Evolutionary conservation across 2,797 vertebrate genomes (phyloP), one percentile per base, ranked within the genome.

Genomic region (Pseudochaenichthys georgianus): DNA sequence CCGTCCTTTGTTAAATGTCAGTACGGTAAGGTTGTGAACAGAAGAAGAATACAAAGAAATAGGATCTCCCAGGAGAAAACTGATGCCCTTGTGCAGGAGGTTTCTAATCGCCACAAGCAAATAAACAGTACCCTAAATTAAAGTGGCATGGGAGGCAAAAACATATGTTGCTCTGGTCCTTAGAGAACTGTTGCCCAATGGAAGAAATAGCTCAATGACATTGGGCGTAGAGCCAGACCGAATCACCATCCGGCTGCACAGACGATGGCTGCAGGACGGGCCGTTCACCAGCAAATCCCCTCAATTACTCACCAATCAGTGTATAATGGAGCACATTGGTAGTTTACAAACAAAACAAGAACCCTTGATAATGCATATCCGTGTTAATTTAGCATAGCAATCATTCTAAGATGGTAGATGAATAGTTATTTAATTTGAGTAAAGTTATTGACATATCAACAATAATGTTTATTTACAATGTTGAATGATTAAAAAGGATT

Each of bases 121-220:
- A 87, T 62, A 84, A 81, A 85, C 67, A 67, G 70, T 78, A 87
- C 76, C 82, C 78, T 78, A 66, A 85, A 83, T 88, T 84, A 82
- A 84, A 90, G 61, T 71, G 58, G 65, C 82, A 88, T 43, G 67
- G 70, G 79, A 86, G 64, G 15, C 70, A 67, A 72, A 81, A 77
- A 74, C 79, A 86, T 80, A 88, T 85, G 86, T 88, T 83, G 80
- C 61, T 61, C 50, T 48, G 38, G 70, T 81, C 85, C 76, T 61
- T 45, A 45, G 87, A 87, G 82, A 82, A 73, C 64, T 55, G 60
- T 77, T 57, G 78, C 75, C 68, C 73, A 70, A 12, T 70, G 78
- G 75, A 81, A 72, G 77, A 84, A 84, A 81, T 45, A 41, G 21
- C 73, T 88, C 79, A 64, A 67, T 87, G 80, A 82, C 77, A 84